Base-by-base conservation (phyloP, 2,888 invertebrate genomes). In the Macrophya annulata region DNA sequence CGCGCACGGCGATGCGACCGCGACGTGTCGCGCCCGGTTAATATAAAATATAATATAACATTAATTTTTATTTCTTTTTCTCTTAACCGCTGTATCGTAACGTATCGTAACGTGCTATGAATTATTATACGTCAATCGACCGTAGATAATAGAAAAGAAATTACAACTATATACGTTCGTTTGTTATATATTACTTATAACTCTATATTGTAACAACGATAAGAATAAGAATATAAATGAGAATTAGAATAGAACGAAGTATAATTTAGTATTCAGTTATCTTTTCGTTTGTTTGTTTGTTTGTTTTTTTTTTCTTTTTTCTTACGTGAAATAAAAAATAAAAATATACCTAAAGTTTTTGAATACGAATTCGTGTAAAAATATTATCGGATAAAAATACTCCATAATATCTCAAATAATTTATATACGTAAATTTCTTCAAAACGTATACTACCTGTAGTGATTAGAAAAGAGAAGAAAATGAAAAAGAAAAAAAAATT, bases 81-180 rank as follows among this genome's bases (percentile, higher is more conserved):
- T 31, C 31, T 17, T 43, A 72, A 72, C 17, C n/a, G 25, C 65
- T 31, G 31, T 31, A 31, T 31, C 25, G 65, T 65, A 25, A 12
- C 37, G 68, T 40, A 71, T 17, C 37, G 68, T 17, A 37, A 71
- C 21, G 76, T 31, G 25, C 2, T 31, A 55, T 51, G 17, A 51
- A 77, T 77, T 77, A 55, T 77, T 51, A 55, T 77, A 17, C 31
- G 37, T 77, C 51, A 48, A 74, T 45, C 45, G 45, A 21, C 17
- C 4, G 15, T 45, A 25, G 9, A 43, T n/a, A 72, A 40, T 74
- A 15, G n/a, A 76, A 21, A 74, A 77, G 59, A 86, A 84, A 81
- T 17, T 9, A 59, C 17, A 17, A 4, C 51, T 55, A 17, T 17
- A 17, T 55, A 59, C 59, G 59, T 59, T 48, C 4, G 6, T 48